Conservation (phyloP, 2,888 invertebrate genomes). For the Alviniconcha strummeri region DNA sequence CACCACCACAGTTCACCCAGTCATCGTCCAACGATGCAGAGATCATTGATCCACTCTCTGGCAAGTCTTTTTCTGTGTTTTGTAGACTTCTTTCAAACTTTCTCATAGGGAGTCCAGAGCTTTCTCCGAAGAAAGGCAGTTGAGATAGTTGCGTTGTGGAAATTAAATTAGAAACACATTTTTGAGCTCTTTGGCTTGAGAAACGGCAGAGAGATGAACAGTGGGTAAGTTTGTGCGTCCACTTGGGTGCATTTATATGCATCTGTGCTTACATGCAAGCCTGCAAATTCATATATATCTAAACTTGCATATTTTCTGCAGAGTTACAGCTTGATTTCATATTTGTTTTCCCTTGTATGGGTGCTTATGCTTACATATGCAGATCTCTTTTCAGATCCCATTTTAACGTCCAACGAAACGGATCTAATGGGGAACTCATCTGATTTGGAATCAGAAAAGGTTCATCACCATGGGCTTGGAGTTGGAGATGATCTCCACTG, state of each 20-base stretch:
- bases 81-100: background rate
- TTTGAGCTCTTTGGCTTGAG: too few species aligned
- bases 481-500: conserved; percentile 51
- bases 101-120: too few species aligned
- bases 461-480: conserved; percentile 47
- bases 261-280: background rate
- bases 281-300: background rate
- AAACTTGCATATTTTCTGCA: background rate
- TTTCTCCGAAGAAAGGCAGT: too few species aligned
- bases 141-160: too few species aligned
- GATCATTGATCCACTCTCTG: conserved; percentile 63
- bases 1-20: conserved; percentile 50
- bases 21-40: conserved; percentile 48
- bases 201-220: too few species aligned
- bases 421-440: conserved; percentile 61
- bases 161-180: background rate
- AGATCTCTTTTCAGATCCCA: conserved; percentile 60
- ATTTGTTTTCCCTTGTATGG: background rate
- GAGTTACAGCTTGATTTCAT: background rate
- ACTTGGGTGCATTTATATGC: background rate
- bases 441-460: conserved; percentile 64
- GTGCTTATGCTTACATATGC: too few species aligned
- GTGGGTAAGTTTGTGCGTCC: background rate
- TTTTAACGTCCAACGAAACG: conserved; percentile 60
- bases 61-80: conserved; percentile 38